Evolutionary conservation across 1,140 invertebrate genomes (phyloP).

Genomic region (Zaprionus lachaisei): DNA sequence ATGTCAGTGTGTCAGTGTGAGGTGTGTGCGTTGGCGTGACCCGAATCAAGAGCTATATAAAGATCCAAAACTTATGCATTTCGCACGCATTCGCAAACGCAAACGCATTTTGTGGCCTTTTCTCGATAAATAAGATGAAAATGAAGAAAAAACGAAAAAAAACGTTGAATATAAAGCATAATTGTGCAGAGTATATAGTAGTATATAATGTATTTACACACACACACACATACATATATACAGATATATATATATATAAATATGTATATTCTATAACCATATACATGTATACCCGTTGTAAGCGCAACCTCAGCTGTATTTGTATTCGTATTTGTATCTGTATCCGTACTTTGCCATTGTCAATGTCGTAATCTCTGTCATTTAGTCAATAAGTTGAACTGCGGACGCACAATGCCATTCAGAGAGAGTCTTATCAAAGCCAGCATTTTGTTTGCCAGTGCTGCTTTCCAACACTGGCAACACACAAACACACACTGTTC

Average conservation of each 20-base stretch:
- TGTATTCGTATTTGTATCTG: conserved; percentile 19
- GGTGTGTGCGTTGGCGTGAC: conserved; percentile 29
- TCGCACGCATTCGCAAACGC: conserved; percentile 57
- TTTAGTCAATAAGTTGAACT: conserved; percentile 27
- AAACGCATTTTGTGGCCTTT: conserved; percentile 77
- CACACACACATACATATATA: not conserved
- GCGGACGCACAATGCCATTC: conserved; percentile 28
- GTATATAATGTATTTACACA: conserved; percentile 10
- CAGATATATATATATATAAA: not conserved
- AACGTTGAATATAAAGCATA: conserved; percentile 11
- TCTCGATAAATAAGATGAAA: conserved; percentile 54
- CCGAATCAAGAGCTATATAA: conserved; percentile 2
- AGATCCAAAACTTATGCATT: conserved; percentile 60
- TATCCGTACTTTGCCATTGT: conserved; percentile 27
- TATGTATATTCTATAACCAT: conserved; percentile 1
- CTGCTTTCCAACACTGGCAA: conserved; percentile 21
- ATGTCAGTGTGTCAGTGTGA: conserved; percentile 46
- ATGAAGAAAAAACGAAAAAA: conserved; percentile 13
- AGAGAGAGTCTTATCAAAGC: not conserved
- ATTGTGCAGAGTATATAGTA: conserved; percentile 22
- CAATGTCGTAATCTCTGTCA: conserved; percentile 37
- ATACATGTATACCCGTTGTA: not conserved
- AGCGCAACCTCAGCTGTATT: conserved; percentile 7
- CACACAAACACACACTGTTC: conserved; percentile 16
- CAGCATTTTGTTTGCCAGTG: not conserved